A percentile compares a stretch with the other conserved stretches of the same genome.
Conservation (phyloP, 1,140 invertebrate genomes). For the Aphelenchoides fujianensis region DNA sequence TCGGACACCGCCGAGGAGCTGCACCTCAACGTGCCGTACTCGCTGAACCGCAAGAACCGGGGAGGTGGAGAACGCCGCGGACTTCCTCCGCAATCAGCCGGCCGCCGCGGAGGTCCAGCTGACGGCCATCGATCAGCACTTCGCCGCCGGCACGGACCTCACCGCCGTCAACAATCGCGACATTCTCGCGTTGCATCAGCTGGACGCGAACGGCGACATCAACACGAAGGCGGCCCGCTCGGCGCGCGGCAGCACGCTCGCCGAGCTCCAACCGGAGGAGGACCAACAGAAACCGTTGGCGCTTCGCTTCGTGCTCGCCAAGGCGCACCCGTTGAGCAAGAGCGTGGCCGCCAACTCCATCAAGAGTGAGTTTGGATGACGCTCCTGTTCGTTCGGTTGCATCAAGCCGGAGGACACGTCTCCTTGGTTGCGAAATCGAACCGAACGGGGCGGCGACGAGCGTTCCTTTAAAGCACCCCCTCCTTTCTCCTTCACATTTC, state of each 20-base stretch:
- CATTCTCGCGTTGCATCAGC: conserved; percentile 26
- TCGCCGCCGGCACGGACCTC: conserved; percentile 15
- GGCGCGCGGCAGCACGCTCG: background rate
- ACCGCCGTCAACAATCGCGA: background rate
- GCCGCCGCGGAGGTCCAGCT: conserved; percentile 15
- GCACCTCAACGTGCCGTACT: conserved; percentile 17
- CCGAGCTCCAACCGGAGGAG: background rate
- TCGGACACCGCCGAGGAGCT: conserved; percentile 17
- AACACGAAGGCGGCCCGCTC: background rate
- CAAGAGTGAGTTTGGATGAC: conserved; percentile 24
- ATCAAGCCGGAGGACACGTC: no score
- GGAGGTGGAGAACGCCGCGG: conserved; percentile 20
- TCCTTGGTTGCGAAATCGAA: no score
- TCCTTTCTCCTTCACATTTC: no score
- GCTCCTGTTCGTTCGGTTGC: no score
- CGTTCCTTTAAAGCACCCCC: no score
- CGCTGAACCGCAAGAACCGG: conserved; percentile 22
- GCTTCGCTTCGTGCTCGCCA: conserved; percentile 15
- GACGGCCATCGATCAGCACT: conserved; percentile 18
- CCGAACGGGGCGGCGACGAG: no score
- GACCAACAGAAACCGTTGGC: conserved; percentile 4
- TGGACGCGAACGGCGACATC: conserved; percentile 17
- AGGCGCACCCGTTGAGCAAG: conserved; percentile 23
- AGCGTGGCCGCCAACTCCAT: conserved; percentile 12
- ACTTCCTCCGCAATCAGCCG: background rate